Base-by-base conservation (phyloP, 1,140 invertebrate genomes). In the Plutomurus gul region DNA sequence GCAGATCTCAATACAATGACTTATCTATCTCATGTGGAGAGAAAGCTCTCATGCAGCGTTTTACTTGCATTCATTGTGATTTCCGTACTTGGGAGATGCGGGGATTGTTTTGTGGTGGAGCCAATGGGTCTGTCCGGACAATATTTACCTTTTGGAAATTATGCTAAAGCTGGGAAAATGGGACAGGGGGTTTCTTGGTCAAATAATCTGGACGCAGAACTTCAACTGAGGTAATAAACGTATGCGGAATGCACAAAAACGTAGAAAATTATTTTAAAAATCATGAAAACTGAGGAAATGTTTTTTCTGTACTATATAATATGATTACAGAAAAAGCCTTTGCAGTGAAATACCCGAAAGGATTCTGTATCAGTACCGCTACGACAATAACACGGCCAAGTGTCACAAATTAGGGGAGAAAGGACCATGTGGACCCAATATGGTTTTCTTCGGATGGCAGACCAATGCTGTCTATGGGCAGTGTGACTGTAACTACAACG, bases 401-500 rank as follows among this genome's bases (percentile, higher is more conserved):
- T 79, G 78, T 47, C 74, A 75, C 36, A 75, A 76, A 71, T 20
- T 79, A 8, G 78, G 78, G 22, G 78, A 76, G 33, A 65, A 75
- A 70, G 78, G 78, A 10, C 78, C 78, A 13, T 79, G 78, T 47
- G 72, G 72, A 13, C 73, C 75, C 0, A 79, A 79, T n/a, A 79
- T 79, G 78, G 72, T 79, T 22, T 79, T 79, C 43, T 79, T 79
- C 27, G 78, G 70, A 20, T 79, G 72, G 49, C 43, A 74, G 70
- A 79, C 78, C 10, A 75, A 79, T 36, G 78, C 78, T 30, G 78
- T 74, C 10, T 79, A 79, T 47, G 78, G 78, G n/a, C 49, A 39
- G 5, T 79, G 78, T 36, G 78, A 79, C 25, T 79, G 78, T 25
- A 76, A 79, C 40, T 79, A 79, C 36, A 79, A 79, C 33, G 78